Evolutionary conservation across 2,113 vertebrate genomes (phyloP), one percentile per base, ranked within the genome.

Genomic region (Aramus guarauna): DNA sequence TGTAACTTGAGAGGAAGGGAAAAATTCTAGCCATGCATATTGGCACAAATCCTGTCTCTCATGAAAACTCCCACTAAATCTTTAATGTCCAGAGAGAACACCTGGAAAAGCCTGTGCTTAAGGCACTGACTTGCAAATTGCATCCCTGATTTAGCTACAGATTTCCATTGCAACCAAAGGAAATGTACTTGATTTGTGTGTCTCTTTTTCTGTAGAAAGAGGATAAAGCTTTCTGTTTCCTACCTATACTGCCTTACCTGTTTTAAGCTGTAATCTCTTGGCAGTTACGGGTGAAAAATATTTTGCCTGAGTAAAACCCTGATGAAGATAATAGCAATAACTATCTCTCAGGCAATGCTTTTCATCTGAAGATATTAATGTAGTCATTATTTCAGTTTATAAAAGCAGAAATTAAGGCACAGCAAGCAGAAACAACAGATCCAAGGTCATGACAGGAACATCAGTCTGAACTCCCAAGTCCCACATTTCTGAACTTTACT

Each of bases 381-480:
- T 9, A 56, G 39, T 72, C 39, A 60, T 89, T 87, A 85, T 85
- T 85, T 84, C 56, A 59, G 64, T 94, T 87, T 88, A 83, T 74
- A 82, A 78, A 89, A 87, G 62, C 60, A 93, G 91, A 92, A 94
- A 94, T 76, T 95, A 80, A 91, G 95, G 76, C 73, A 92, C 19
- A 58, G 47, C 29, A 78, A 85, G 41, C 45, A 72, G 53, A 94
- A 92, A 94, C 91, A 83, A 76, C 56, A 23, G 26, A 43, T 80
- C 47, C 30, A 75, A 67, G 76, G 82, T 96, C 85, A 83, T 66
- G 84, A 86, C 36, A 55, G 27, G 34, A 86, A 52, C 45, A 87
- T 75, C 69, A 85, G 27, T 64, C 56, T 89, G 60, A 39, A 87
- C 56, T 75, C 39, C 43, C 36, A 62, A 47, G 59, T 50, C 37